These are phyloP conservation scores for Eupsilia transversa DNA, from an alignment of 2,888 invertebrate genomes.

Conservation along the genomic window DNA sequence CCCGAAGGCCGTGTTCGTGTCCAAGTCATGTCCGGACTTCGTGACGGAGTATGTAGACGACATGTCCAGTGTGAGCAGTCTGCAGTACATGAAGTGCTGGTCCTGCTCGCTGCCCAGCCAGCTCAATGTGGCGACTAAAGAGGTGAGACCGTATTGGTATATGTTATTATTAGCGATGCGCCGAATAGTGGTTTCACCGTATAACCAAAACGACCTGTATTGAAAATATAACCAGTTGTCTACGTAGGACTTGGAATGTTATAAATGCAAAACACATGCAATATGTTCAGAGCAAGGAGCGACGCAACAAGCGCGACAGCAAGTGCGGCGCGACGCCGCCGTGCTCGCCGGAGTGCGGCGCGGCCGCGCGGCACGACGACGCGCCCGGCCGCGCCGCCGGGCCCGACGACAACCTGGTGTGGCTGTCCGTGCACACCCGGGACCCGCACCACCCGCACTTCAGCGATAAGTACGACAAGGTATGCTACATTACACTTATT, in stretches of 20 bases:
- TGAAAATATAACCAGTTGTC: not conserved
- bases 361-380: constrained; percentile 72
- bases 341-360: constrained; percentile 90
- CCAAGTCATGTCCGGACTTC: constrained; percentile 95
- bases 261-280: not conserved
- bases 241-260: not conserved
- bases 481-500: constrained; percentile 48
- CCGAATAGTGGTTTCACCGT: too few relatives aligned
- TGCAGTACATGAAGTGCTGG: constrained; percentile 62
- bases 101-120: constrained; percentile 78
- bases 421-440: constrained; percentile 92
- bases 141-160: constrained; percentile 69
- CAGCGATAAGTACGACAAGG: constrained; percentile 91
- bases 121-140: constrained; percentile 73
- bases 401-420: constrained; percentile 93
- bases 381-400: constrained; percentile 63
- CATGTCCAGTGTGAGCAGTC: constrained; percentile 59
- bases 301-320: constrained; percentile 75
- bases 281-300: constrained; percentile 49
- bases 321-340: constrained; percentile 91
- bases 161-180: too few relatives aligned
- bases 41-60: constrained; percentile 71
- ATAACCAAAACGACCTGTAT: not conserved
- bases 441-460: constrained; percentile 93
- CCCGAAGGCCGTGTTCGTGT: constrained; percentile 91